phyloP scores from a whole-genome alignment of 2,888 invertebrate species.

The Kuschelorhynchus macadamiae region DNA sequence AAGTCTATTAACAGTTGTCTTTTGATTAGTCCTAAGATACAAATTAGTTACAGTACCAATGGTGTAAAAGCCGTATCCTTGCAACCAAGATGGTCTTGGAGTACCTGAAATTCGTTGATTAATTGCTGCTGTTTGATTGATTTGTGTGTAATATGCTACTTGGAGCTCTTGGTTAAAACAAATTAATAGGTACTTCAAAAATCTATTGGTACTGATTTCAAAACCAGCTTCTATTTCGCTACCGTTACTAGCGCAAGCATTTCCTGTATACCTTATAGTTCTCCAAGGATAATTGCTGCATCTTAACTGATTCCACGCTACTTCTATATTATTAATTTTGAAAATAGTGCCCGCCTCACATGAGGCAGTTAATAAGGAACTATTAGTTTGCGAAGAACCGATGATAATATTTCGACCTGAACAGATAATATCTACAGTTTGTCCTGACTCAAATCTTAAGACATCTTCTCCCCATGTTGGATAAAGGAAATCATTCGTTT shows the following conservation, averaged over 20 bases:
- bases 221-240: slow-evolving; percentile 70
- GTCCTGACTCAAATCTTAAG: slow-evolving; percentile 4
- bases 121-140: slow-evolving; percentile 65
- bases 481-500: slow-evolving; percentile 13
- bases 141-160: slow-evolving; percentile 71
- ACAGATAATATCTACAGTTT: slow-evolving; percentile 23
- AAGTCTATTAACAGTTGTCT: slow-evolving; percentile 59
- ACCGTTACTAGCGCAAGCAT: slow-evolving; percentile 1
- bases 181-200: slow-evolving; percentile 69
- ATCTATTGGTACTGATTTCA: slow-evolving; percentile 65
- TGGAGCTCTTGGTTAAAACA: slow-evolving; percentile 71
- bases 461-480: neutral
- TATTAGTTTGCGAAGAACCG: neutral
- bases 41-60: slow-evolving; percentile 61
- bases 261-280: slow-evolving; percentile 60
- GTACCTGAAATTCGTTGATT: slow-evolving; percentile 23
- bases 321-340: neutral
- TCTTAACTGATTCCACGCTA: slow-evolving; percentile 14
- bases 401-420: slow-evolving; percentile 5
- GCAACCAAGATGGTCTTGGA: slow-evolving; percentile 67
- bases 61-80: slow-evolving; percentile 69
- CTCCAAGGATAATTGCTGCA: slow-evolving; percentile 16
- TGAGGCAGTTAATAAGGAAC: neutral
- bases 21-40: slow-evolving; percentile 60
- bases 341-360: slow-evolving; percentile 7